Evolutionary conservation across 2,113 vertebrate genomes (phyloP), one percentile per base, ranked within the genome.

Genomic region (Edolisoma coerulescens): DNA sequence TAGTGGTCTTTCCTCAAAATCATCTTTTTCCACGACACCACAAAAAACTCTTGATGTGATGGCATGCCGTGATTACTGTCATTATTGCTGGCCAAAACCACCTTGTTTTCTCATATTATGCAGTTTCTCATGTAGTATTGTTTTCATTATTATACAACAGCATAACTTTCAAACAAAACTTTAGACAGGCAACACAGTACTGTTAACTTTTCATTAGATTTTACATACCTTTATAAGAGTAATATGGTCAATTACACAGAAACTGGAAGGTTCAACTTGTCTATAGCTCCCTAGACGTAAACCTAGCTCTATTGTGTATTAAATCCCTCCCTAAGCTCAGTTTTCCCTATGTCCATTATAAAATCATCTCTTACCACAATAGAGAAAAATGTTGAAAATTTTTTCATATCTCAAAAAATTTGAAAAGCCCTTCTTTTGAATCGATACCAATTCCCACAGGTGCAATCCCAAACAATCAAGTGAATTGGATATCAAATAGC

Each of bases 311-410:
- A 17, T 0, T 20, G 5, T 23, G 26, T 18, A 69, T 41, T 86
- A 75, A 35, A 24, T 56, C 14, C n/a, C 23, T 18, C 39, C 7
- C 44, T 21, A 65, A 49, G 11, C 14, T 84, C 17, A 54, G 12
- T 63, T 84, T 82, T 59, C 56, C 13, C 22, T 5, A 13, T 0
- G 0, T 9, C 19, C 3, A 0, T 12, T 63, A 80, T 5, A 57
- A 61, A 86, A 49, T 45, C 0, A 6, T 28, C 4, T 83, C 50
- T 84, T 54, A 50, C 4, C 18, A 70, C 11, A 16, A 20, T 2
- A 65, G 3, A 83, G 5, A 77, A 92, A 49, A 81, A n/a, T 1
- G 0, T 2, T 28, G 10, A 21, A 54, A 41, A 12, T 3, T 3
- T 56, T 75, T 41, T 76, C 15, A 1, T 41, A 41, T 16, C 18